phyloP scores from a whole-genome alignment of 2,888 invertebrate genomes.

The Thumatha senex region DNA sequence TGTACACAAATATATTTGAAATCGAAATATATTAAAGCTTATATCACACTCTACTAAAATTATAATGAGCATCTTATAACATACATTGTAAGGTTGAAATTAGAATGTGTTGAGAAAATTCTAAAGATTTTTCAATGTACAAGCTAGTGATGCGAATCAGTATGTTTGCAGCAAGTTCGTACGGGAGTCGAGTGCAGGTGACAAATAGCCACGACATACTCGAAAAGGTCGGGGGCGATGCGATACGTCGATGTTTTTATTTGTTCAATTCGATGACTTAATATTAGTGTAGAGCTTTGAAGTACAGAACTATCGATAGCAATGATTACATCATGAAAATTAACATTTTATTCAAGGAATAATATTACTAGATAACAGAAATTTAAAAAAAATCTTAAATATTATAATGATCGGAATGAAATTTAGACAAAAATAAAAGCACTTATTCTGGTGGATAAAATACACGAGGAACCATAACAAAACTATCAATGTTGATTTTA shows the following conservation, averaged over 20 bases:
- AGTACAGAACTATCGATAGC: constrained; percentile 44
- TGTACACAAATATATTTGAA: constrained; percentile 67
- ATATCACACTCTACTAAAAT: constrained; percentile 16
- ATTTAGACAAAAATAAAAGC: too few relatives aligned
- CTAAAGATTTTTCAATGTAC: constrained; percentile 40
- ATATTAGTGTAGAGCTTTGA: constrained; percentile 61
- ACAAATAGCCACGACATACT: constrained; percentile 80
- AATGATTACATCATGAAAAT: not conserved
- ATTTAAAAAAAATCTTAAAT: too few relatives aligned
- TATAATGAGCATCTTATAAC: constrained; percentile 28
- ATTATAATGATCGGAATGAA: too few relatives aligned
- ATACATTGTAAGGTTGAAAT: constrained; percentile 26
- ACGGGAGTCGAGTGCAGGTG: constrained; percentile 80
- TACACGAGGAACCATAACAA: too few relatives aligned
- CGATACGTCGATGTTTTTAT: constrained; percentile 78
- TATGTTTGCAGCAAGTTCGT: constrained; percentile 71
- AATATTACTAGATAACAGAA: too few relatives aligned
- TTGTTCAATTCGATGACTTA: constrained; percentile 74
- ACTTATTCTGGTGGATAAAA: too few relatives aligned
- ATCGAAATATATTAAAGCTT: constrained; percentile 17
- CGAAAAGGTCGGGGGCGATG: constrained; percentile 70
- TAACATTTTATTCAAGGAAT: too few relatives aligned
- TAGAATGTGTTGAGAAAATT: constrained; percentile 10
- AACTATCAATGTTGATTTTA: too few relatives aligned
- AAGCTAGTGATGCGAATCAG: constrained; percentile 71